Base-by-base conservation (phyloP, 2,888 invertebrate genomes). In the Thelaira solivaga region DNA sequence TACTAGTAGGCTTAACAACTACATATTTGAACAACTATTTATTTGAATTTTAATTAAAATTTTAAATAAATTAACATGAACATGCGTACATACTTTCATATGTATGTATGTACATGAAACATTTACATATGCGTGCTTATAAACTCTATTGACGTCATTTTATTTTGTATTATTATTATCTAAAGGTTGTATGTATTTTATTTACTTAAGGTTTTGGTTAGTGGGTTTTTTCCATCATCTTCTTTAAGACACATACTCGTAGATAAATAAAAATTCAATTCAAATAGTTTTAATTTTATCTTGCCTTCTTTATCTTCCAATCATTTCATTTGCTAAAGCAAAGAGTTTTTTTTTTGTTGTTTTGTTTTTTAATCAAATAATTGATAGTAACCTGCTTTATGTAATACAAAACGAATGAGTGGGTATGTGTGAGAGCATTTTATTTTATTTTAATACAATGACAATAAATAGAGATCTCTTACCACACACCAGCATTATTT, bases 301-400 rank as follows among this genome's bases (percentile, higher is more conserved):
- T 49, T 49, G 36, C 49, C 18, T 49, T 62, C 36, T 47, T 47
- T 11, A 34, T 47, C 49, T 7, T 26, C 47, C 62, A 43, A 20
- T 43, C 20, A n/a, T 49, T 49, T 49, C 26, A 16, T 31, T 59
- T 57, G 41, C n/a, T 43, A 51, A 36, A 74, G 16, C n/a, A 29
- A 51, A 53, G 45, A 8, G 2, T n/a, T 47, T 34, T 53, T 43
- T 41, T n/a, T n/a, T n/a, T n/a, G n/a, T n/a, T n/a, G n/a, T n/a
- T n/a, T n/a, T n/a, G n/a, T n/a, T n/a, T n/a, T 41, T 10, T 39
- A 39, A 41, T 26, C 26, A 45, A 47, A 74, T 61, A 51, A 76
- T 64, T 51, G 57, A 76, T 71, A 61, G 76, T 71, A 69, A 76
- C 71, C 64, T 71, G 71, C 71, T 76, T 65, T 71, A 57, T 76